Percentiles rank a stretch among this genome's conserved stretches.
These are phyloP conservation scores for Carollia perspicillata DNA, from an alignment of 2,113 vertebrate species.

Conservation along the genomic window DNA sequence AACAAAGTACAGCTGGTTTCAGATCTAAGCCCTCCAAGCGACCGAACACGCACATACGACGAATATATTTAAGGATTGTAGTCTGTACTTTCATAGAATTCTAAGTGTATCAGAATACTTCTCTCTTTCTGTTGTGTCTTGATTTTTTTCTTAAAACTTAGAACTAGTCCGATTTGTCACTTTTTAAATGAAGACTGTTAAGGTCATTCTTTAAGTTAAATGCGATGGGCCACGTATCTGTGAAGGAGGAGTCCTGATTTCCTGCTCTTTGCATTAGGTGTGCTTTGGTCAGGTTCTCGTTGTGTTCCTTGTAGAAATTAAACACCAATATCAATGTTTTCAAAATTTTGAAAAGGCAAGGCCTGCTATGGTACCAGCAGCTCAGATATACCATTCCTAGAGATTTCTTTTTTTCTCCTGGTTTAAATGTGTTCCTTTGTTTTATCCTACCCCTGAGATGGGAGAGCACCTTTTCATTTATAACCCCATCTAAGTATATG, in stretches of 20 bases:
- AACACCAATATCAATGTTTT: background rate
- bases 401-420: background rate
- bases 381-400: background rate
- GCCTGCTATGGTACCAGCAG: background rate
- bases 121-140: background rate
- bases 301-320: background rate
- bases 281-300: background rate
- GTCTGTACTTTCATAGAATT: background rate
- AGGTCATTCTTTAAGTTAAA: background rate
- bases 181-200: background rate
- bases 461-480: background rate
- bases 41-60: background rate
- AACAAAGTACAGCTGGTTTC: background rate
- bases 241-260: background rate
- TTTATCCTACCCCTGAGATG: background rate
- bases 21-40: background rate
- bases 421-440: background rate
- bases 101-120: background rate
- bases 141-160: constrained; percentile 9
- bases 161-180: background rate
- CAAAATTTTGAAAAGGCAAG: background rate
- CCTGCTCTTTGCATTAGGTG: background rate
- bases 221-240: background rate
- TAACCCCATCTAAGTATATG: background rate
- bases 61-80: background rate